Percentiles rank a stretch among this genome's conserved stretches.
phyloP scores from a whole-genome alignment of 2,888 invertebrate species.

The Arctia plantaginis region DNA sequence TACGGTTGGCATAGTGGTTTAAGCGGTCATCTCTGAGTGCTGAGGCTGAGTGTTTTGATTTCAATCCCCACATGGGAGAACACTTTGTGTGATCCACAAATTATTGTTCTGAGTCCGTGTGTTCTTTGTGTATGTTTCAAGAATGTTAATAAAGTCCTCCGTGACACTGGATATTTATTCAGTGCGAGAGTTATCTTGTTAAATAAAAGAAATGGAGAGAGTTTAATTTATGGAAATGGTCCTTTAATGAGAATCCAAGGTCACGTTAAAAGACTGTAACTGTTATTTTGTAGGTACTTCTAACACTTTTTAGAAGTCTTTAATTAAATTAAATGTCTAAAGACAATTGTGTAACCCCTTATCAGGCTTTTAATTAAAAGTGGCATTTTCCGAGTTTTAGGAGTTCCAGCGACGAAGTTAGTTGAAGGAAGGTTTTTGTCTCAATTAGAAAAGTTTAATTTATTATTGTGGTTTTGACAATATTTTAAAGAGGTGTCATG shows the following conservation, averaged over 20 bases:
- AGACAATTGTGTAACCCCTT: slow-evolving; percentile 43
- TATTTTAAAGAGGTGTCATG: neutral
- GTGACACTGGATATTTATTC: no score
- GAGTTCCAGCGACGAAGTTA: slow-evolving; percentile 23
- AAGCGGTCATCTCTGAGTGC: no score
- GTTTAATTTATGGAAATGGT: no score
- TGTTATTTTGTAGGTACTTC: neutral
- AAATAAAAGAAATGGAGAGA: no score
- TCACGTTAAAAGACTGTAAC: neutral
- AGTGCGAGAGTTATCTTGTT: no score
- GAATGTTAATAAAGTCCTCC: no score
- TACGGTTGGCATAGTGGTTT: no score
- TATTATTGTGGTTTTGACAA: neutral
- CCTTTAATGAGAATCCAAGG: neutral
- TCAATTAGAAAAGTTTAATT: slow-evolving; percentile 30
- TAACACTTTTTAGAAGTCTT: neutral
- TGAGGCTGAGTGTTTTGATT: no score
- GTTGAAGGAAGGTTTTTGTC: slow-evolving; percentile 14
- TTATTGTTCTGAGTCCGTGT: no score
- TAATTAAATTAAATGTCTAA: slow-evolving; percentile 10
- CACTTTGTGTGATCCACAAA: no score
- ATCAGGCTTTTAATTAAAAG: slow-evolving; percentile 44
- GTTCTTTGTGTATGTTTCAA: no score
- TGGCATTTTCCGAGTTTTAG: slow-evolving; percentile 45
- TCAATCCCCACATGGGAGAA: no score